Base-by-base conservation (phyloP, 1,140 invertebrate species). In the Brachionus plicatilis region DNA sequence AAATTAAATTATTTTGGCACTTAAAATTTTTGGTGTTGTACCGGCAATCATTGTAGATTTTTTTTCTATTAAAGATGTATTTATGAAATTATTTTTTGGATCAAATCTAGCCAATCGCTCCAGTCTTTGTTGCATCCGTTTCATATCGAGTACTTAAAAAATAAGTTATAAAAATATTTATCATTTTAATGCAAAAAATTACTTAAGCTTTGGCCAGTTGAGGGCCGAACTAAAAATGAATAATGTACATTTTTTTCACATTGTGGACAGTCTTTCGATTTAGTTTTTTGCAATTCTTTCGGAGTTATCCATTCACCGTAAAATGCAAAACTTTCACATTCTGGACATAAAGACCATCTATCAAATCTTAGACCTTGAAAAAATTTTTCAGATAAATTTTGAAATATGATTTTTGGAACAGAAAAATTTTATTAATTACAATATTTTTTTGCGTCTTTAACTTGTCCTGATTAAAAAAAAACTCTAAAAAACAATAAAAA, bases 171-270 rank as follows among this genome's bases (percentile, higher is more conserved):
- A 33, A 50, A 33, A 33, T 37, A 56, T 17, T 37, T 37, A 29
- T 0, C 24, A 17, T 75, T 75, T 43, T 17, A 29, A 45, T 45
- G 27, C 12, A 14, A 50, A 33, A 47, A 27, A n/a, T 56, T 45
- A 82, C 79, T 65, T 65, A 65, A 45, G 45, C 65, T 82, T 65
- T 82, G 79, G 3, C 65, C 65, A 37, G 65, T 68, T 17, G 53
- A 65, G 20, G 79, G 79, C n/a, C 43, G 27, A 9, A 82, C 65
- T 60, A 82, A 47, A 82, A 82, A 82, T 82, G 79, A 82, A 37
- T 82, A 82, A 45, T 82, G 53, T 24, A 82, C 53, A 43, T 20
- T 65, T 65, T 60, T 65, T 65, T 60, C 33, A 68, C 79, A 82
- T 20, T 14, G 17, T 37, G 79, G 53, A 60, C 79, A 82, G 5